phyloP scores from a whole-genome alignment of 1,140 invertebrate genomes.

The Mercenaria mercenaria region DNA sequence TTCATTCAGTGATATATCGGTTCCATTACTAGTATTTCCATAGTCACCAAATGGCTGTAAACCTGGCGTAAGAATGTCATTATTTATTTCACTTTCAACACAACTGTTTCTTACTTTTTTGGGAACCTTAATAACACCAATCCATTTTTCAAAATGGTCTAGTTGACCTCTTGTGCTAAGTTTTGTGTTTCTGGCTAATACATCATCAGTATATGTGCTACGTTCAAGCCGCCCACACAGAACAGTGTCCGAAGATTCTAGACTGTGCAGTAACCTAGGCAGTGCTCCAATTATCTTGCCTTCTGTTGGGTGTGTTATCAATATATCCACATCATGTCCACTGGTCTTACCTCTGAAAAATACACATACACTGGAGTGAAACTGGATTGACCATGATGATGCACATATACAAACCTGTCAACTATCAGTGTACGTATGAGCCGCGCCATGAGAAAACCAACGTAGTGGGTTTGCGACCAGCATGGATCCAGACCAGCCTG shows the following conservation, averaged over 20 bases:
- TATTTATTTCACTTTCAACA: background rate
- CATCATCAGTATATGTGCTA: conserved; percentile 73
- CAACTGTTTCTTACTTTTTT: conserved; percentile 57
- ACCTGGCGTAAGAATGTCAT: background rate
- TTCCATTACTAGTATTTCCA: no score
- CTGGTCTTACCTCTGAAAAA: conserved; percentile 80
- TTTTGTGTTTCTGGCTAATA: conserved; percentile 73
- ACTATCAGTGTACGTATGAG: no score
- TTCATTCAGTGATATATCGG: background rate
- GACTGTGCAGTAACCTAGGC: conserved; percentile 69
- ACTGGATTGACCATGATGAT: background rate
- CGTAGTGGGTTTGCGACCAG: no score
- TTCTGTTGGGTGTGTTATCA: conserved; percentile 81
- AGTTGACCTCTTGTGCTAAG: conserved; percentile 74
- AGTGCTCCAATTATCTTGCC: conserved; percentile 80
- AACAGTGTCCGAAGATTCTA: conserved; percentile 75
- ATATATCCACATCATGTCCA: conserved; percentile 85
- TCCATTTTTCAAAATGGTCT: conserved; percentile 85
- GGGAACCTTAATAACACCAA: conserved; percentile 83
- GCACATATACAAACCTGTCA: background rate
- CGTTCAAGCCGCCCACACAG: conserved; percentile 77
- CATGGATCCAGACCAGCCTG: no score
- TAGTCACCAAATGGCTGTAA: background rate
- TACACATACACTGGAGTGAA: background rate
- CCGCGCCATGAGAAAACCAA: no score